Percentiles rank a stretch among this genome's conserved stretches.
These are phyloP conservation scores for Idaea aversata DNA, from an alignment of 2,888 invertebrate species.

Conservation along the genomic window DNA sequence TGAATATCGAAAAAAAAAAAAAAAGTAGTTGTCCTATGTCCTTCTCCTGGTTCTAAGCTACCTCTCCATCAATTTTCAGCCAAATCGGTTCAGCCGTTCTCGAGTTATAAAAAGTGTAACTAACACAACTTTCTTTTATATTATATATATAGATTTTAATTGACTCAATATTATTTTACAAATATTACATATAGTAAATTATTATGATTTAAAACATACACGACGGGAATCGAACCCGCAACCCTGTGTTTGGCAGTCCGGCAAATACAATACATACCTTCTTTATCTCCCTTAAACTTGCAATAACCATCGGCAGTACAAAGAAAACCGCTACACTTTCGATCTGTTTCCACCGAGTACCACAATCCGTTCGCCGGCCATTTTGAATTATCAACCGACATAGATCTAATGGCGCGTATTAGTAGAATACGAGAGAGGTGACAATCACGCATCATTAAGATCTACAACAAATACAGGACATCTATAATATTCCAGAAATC, in stretches of 20 bases:
- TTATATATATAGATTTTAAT: too few relatives aligned
- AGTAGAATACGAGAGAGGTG: constrained; percentile 81
- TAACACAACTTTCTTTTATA: too few relatives aligned
- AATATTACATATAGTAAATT: too few relatives aligned
- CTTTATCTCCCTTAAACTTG: constrained; percentile 54
- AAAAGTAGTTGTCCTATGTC: too few relatives aligned
- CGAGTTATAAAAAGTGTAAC: too few relatives aligned
- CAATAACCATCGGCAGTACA: constrained; percentile 85
- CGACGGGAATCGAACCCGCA: too few relatives aligned
- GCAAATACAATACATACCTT: constrained; percentile 39
- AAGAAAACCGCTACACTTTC: constrained; percentile 84
- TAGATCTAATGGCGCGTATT: constrained; percentile 70
- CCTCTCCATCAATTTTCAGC: too few relatives aligned
- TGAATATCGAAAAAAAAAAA: too few relatives aligned
- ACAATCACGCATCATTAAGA: constrained; percentile 86
- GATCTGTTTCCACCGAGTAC: constrained; percentile 53
- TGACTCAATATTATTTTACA: too few relatives aligned
- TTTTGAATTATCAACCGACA: constrained; percentile 62
- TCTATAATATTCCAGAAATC: not conserved
- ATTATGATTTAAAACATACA: too few relatives aligned
- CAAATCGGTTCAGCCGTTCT: too few relatives aligned
- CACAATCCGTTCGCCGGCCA: constrained; percentile 70
- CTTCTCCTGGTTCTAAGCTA: too few relatives aligned
- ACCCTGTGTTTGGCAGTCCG: not conserved
- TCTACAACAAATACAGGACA: constrained; percentile 59